Evolutionary conservation across 2,888 invertebrate genomes (phyloP), one percentile per base, ranked within the genome.

Genomic region (Hyalella azteca): DNA sequence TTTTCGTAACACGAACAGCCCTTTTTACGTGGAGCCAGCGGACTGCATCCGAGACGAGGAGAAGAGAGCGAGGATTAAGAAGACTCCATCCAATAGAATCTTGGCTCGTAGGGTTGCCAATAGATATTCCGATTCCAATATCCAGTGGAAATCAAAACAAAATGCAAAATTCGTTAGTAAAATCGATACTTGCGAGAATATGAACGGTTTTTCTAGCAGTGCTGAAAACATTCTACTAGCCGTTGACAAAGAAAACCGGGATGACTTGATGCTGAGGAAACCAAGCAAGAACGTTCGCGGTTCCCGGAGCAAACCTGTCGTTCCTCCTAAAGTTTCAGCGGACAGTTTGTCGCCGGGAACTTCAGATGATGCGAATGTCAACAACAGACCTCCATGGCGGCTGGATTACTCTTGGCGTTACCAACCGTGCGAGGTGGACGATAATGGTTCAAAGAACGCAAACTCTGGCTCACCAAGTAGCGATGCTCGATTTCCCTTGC

Each of bases 341-440:
- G 75, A 45, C n/a, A 45, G 29, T 41, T 45, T 41, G 26, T 45
- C 40, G 22, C 40, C 40, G n/a, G 78, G 45, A 26, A 40, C 49
- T n/a, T 40, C 39, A 19, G 50, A 36, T 29, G 40, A 49, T 13
- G 22, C 22, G 48, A n/a, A n/a, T n/a, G n/a, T n/a, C n/a, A n/a
- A n/a, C n/a, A 77, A 49, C 45, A 78, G 89, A 89, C 73, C 88
- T 22, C 91, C 93, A 82, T 95, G 95, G 95, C 92, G 94, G 85
- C 91, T 95, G 82, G 95, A 95, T 88, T 94, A 94, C 86, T 94
- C 95, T 88, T 95, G 95, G 95, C 94, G 95, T 88, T 95, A 95
- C 88, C 93, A 94, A 88, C 92, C 93, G 91, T 91, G 90, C 82
- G 86, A 88, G 84, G 89, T 89, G 87, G 89, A 88, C 86, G 86